Evolutionary conservation across 2,888 invertebrate species (phyloP), one percentile per base, ranked within the genome.

Genomic region (Tineola bisselliella): DNA sequence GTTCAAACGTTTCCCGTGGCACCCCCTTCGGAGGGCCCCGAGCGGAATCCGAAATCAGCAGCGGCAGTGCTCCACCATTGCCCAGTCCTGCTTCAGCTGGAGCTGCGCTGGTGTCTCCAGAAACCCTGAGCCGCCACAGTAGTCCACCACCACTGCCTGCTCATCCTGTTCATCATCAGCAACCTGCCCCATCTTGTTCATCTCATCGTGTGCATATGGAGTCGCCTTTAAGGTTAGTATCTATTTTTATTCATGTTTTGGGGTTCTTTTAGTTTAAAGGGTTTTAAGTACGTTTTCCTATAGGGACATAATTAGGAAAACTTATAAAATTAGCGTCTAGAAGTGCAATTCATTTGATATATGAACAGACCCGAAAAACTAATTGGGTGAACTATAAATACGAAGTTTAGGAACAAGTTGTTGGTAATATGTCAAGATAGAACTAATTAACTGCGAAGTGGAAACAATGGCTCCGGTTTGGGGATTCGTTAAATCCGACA

Each of bases 71-170:
- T 17, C 88, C 89, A 48, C 90, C 91, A n/a, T 75, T 93, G 66
- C 92, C 93, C 62, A 93, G 93, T 63, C 93, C 93, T 44, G 92
- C 93, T 30, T 91, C 93, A 18, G 90, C 92, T 57, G 90, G 90
- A 63, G 92, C 93, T 63, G 91, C 92, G 62, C 89, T 94, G 69
- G 92, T 93, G 66, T 92, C 93, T 30, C 92, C 93, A 48, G 92
- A 92, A 67, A 89, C 92, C 64, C 89, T 92, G 71, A 90, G 90
- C 75, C 82, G 90, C 64, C 92, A 92, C 71, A 91, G 91, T 69
- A 86, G 86, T 61, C 86, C 86, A 0, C 86, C 91, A 78, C 76
- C 84, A 0, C 68, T 84, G 56, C 84, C 84, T 0, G 84, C 80
- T 73, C 86, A 87, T 62, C 93, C 93, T 19, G 88, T 89, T 0